These are phyloP conservation scores for Lathamus discolor DNA, from an alignment of 2,113 vertebrate species.

Conservation along the genomic window DNA sequence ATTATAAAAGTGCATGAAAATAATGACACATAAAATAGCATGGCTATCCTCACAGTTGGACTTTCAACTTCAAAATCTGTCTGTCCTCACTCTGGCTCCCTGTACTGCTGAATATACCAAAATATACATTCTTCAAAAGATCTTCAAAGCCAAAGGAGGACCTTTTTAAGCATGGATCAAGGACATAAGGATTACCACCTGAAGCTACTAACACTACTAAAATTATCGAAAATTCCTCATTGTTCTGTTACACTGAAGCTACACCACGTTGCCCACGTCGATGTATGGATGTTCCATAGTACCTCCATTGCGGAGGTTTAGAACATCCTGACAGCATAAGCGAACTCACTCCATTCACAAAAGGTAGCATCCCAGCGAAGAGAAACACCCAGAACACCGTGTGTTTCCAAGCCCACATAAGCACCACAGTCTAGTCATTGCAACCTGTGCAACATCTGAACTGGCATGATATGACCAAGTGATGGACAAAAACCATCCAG, in stretches of 20 bases:
- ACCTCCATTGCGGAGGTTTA: not conserved
- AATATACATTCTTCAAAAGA: not conserved
- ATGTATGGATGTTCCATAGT: not conserved
- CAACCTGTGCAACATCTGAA: not conserved
- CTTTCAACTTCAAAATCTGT: not conserved
- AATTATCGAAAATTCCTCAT: not conserved
- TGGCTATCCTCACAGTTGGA: rapidly evolving
- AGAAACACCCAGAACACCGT: rapidly evolving
- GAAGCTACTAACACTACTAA: not conserved
- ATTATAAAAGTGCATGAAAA: not conserved
- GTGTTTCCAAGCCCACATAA: not conserved
- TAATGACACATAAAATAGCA: not conserved
- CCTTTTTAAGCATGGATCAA: not conserved
- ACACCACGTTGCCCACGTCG: not conserved
- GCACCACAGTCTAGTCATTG: rapidly evolving
- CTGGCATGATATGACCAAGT: rapidly evolving
- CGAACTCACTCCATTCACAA: not conserved
- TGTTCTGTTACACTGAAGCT: not conserved
- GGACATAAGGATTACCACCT: not conserved
- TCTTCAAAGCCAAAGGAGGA: not conserved
- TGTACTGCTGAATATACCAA: not conserved
- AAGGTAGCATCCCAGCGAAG: not conserved
- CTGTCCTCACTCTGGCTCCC: not conserved
- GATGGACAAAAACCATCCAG: not conserved
- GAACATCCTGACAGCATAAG: not conserved